Evolutionary conservation across 2,797 vertebrate genomes (phyloP).

Genomic region (Epinephelus coioides): DNA sequence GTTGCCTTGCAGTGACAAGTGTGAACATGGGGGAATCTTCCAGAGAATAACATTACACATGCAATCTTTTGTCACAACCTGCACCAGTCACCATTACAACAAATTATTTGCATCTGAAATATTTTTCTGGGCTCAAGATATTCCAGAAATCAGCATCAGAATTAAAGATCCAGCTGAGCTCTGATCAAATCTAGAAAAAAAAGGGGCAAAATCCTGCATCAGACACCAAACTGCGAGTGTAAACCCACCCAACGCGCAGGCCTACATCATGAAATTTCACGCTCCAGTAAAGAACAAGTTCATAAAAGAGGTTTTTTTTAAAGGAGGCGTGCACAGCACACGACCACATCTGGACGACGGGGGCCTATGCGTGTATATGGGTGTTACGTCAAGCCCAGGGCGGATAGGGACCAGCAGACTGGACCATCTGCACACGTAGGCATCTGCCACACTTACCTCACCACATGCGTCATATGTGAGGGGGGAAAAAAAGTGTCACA

Average conservation of each 20-base stretch:
- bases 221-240: constrained; percentile 26
- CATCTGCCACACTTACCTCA: constrained; percentile 84
- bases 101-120: neutral
- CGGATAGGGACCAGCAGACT: constrained; percentile 69
- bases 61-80: neutral
- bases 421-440: constrained; percentile 81
- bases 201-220: neutral
- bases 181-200: neutral
- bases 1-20: neutral
- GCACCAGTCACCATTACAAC: neutral
- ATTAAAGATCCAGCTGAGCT: neutral
- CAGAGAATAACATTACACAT: neutral
- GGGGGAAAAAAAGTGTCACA: constrained; percentile 62
- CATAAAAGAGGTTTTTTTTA: constrained; percentile 5
- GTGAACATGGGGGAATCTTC: neutral
- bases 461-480: constrained; percentile 80
- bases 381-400: constrained; percentile 71
- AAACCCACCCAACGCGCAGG: constrained; percentile 28
- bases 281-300: constrained; percentile 71
- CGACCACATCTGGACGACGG: constrained; percentile 64
- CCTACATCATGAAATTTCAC: constrained; percentile 54
- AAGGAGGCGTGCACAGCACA: constrained; percentile 27
- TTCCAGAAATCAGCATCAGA: too few relatives aligned
- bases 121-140: neutral
- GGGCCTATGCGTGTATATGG: constrained; percentile 48